Evolutionary conservation across 2,888 invertebrate genomes (phyloP), one percentile per base, ranked within the genome.

Genomic region (Apamea anceps): DNA sequence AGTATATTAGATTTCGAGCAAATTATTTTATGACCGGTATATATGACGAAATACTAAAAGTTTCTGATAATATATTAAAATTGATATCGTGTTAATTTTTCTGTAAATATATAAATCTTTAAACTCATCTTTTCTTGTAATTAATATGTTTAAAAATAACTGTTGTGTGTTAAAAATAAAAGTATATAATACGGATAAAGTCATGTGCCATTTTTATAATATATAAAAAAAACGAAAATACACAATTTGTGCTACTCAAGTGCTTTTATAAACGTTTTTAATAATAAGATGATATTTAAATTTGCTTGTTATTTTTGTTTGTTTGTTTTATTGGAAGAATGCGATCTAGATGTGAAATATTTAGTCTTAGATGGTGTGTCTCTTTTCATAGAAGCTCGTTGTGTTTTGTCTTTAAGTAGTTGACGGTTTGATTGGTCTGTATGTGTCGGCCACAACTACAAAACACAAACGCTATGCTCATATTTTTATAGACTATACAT

Each of bases 261-360:
- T 96, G 96, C 96, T 96, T 96, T 96, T 95, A 95, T 94, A 93
- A 94, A 94, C 93, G 93, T 95, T 94, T 92, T 92, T 91, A 92
- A 93, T 90, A 85, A 91, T 91, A 92, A 91, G 92, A 91, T 91
- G 96, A 96, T 96, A 96, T 94, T 96, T 96, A 96, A 97, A 97
- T 97, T 97, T 97, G 96, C 96, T 97, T 96, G 96, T 94, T 94
- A 91, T 91, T 92, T 91, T 90, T 92, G 84, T 93, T 91, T 93
- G 88, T 91, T 90, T 90, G 87, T 90, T 91, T 90, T 92, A 90
- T 91, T 85, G 88, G 90, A 92, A 88, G 93, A 94, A 93, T 95
- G 94, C 93, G 89, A 91, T 91, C 63, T 91, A 91, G 88, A 90
- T 92, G 91, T 93, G 91, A 90, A 90, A 89, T 91, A 92, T 88